Evolutionary conservation across 2,797 vertebrate genomes (phyloP).

Genomic region (Paramormyrops hopkinsi): DNA sequence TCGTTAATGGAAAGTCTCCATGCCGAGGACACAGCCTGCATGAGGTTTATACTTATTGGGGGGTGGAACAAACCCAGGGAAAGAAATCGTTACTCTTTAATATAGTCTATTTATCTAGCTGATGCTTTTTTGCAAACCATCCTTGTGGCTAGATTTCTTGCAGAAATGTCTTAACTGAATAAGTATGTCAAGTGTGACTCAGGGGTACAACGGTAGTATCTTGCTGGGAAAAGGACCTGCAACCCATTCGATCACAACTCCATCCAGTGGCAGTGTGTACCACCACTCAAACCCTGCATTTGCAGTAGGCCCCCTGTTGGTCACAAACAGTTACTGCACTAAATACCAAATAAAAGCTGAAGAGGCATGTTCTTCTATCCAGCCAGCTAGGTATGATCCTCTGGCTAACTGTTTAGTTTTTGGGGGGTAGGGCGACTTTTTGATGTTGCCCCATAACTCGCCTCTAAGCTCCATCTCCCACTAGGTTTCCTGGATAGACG

Average conservation of each 20-base stretch:
- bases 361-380: not conserved
- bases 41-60: not conserved
- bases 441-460: not conserved
- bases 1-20: not conserved
- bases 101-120: not conserved
- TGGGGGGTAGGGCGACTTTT: not conserved
- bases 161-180: not conserved
- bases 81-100: not conserved
- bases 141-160: not conserved
- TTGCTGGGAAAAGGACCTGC: not conserved
- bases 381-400: not conserved
- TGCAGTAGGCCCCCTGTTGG: not conserved
- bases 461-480: not conserved
- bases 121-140: not conserved
- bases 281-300: not conserved
- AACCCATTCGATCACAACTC: not conserved
- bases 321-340: not conserved
- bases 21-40: not conserved
- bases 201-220: not conserved
- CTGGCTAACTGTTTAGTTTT: not conserved
- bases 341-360: not conserved
- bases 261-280: not conserved
- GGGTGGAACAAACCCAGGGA: not conserved
- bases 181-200: not conserved
- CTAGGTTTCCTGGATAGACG: not conserved